phyloP scores from a whole-genome alignment of 64 coral and sea anemone species.

The Cladopsammia gracilis region DNA sequence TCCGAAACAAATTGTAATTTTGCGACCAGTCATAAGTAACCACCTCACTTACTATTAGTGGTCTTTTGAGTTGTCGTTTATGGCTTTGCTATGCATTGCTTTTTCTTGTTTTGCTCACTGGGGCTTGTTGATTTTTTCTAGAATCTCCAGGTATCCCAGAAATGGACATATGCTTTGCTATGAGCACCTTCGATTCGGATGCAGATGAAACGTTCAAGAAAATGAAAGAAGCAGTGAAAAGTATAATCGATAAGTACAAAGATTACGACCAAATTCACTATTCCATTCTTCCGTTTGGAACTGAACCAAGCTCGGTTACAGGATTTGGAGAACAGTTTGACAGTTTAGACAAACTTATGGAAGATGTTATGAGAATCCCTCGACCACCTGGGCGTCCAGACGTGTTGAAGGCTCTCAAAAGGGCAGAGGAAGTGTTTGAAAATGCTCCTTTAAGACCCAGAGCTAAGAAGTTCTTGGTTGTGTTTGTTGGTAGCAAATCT shows the following conservation, averaged over 20 bases:
- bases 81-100: too few species aligned
- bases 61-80: too few species aligned
- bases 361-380: slow-evolving; percentile 30
- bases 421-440: slow-evolving; percentile 42
- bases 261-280: slow-evolving; percentile 79
- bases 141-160: slow-evolving; percentile 72
- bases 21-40: too few species aligned
- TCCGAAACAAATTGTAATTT: too few species aligned
- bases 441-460: background rate
- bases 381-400: slow-evolving; percentile 63
- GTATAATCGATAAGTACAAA: slow-evolving; percentile 81
- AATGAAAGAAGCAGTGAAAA: slow-evolving; percentile 78
- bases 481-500: slow-evolving; percentile 83
- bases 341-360: slow-evolving; percentile 34
- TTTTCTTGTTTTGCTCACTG: too few species aligned
- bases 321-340: slow-evolving; percentile 65
- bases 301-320: slow-evolving; percentile 4
- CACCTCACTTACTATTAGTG: too few species aligned
- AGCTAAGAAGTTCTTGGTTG: slow-evolving; percentile 74
- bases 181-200: slow-evolving; percentile 66
- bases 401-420: slow-evolving; percentile 55
- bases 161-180: slow-evolving; percentile 81
- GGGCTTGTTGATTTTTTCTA: background rate
- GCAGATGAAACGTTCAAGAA: slow-evolving; percentile 67
- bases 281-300: slow-evolving; percentile 81